Evolutionary conservation across 2,113 vertebrate genomes (phyloP).

Genomic region (Thermophis baileyi): DNA sequence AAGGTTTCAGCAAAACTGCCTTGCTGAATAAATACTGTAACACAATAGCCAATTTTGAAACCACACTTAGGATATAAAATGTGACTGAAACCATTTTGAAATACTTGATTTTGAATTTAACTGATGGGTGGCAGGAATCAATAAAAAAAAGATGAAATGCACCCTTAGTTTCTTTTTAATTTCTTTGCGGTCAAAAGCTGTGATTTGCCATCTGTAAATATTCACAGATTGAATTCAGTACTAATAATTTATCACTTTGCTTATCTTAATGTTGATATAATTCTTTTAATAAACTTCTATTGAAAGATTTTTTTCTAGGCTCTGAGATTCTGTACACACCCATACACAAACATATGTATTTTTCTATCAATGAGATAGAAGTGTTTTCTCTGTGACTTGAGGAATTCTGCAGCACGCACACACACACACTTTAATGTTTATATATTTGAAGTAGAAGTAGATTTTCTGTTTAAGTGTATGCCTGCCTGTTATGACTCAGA

Average conservation of each 20-base stretch:
- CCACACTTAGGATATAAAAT: background rate
- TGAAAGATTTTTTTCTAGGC: background rate
- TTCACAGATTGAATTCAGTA: too few species aligned
- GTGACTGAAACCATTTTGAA: background rate
- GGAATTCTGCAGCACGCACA: background rate
- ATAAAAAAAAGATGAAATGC: constrained; percentile 9
- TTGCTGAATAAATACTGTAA: background rate
- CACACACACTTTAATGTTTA: background rate
- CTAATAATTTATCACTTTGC: background rate
- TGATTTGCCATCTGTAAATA: background rate
- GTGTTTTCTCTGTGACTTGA: constrained; percentile 17
- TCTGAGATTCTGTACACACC: background rate
- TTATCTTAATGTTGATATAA: background rate
- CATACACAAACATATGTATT: background rate
- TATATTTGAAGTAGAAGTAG: background rate
- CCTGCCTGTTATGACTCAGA: constrained; percentile 20
- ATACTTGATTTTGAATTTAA: background rate
- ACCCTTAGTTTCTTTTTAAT: background rate
- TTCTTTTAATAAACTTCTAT: background rate
- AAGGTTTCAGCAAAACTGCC: background rate
- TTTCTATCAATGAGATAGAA: constrained; percentile 17
- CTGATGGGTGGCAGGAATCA: constrained; percentile 4
- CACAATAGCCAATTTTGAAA: constrained; percentile 13
- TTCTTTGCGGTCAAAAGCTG: background rate
- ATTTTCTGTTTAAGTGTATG: background rate